Base-by-base conservation (phyloP, 2,113 vertebrate genomes). In the Smithornis capensis region DNA sequence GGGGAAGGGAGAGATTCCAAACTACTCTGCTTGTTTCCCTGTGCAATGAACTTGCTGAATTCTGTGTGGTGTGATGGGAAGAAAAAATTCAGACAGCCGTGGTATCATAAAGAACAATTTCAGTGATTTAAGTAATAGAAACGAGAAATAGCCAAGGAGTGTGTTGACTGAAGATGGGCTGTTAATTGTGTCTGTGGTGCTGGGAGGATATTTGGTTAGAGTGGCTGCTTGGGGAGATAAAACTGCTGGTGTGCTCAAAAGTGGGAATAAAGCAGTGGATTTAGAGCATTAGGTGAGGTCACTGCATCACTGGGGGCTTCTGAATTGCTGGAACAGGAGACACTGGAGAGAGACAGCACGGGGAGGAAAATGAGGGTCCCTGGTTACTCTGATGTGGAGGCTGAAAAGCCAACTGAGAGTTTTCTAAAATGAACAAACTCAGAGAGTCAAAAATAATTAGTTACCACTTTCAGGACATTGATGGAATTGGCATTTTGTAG, bases 241-340 rank as follows among this genome's bases (percentile, higher is more conserved):
- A 50, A n/a, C 62, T 6, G 7, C 19, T 81, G 68, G 7, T 12
- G 10, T 44, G 44, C 12, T 47, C 19, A 8, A 6, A 16, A 2
- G 0, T 12, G 22, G 44, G 52, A 60, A 0, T 40, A 27, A 38
- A 70, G 27, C 50, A 42, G 0, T 5, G 35, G 12, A 29, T 24
- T 14, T 31, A 3, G 14, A 15, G 7, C 17, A 11, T 15, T 53
- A 1, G 10, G 28, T n/a, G 55, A 69, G 40, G 31, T 53, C 40
- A 19, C 7, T 37, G 81, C 25, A 12, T 18, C 45, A 14, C 5
- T 15, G 75, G 55, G 33, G 25, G 2, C 53, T 88, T 69, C 35
- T 68, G 69, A 64, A 14, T 19, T 49, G 42, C 8, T 63, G 4
- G 7, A 14, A 29, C 42, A 74, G 52, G 83, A 59, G 29, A 21